Percentiles rank a stretch among this genome's conserved stretches.
Evolutionary conservation across 2,797 vertebrate species (phyloP).

Genomic region (Falco cherrug): DNA sequence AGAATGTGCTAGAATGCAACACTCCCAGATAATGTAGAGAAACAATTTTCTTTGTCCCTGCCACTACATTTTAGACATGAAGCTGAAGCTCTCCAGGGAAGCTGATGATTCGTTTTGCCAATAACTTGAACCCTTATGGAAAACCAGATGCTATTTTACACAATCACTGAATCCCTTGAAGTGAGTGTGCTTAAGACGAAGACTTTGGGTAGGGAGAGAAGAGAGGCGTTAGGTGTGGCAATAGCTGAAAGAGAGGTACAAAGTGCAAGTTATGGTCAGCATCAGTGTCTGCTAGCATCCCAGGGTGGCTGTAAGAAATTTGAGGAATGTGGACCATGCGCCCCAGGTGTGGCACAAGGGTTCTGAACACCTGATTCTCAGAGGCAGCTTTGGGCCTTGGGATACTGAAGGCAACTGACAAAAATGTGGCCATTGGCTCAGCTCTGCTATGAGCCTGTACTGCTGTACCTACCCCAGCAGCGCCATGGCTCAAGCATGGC

Average conservation of each 20-base stretch:
- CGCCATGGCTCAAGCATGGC: not conserved
- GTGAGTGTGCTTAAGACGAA: not conserved
- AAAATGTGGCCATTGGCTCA: not conserved
- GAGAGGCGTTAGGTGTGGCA: not conserved
- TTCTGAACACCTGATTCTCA: not conserved
- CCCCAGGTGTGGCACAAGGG: not conserved
- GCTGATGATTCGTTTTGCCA: not conserved
- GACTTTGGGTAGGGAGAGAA: not conserved
- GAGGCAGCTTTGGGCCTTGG: not conserved
- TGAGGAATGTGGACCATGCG: not conserved
- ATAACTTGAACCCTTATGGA: not conserved
- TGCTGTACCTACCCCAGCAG: not conserved
- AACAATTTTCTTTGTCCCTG: slow-evolving; percentile 33
- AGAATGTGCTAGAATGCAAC: slow-evolving; percentile 19
- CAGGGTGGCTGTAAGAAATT: not conserved
- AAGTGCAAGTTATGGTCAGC: not conserved
- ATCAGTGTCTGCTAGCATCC: not conserved
- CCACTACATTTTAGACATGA: not conserved
- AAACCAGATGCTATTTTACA: not conserved
- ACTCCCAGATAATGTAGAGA: not conserved
- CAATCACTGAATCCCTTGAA: not conserved
- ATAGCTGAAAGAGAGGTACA: not conserved
- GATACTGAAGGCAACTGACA: not conserved
- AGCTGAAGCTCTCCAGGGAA: not conserved
- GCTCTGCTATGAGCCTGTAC: not conserved